phyloP scores from a whole-genome alignment of 2,797 vertebrate species.

The Parambassis ranga region DNA sequence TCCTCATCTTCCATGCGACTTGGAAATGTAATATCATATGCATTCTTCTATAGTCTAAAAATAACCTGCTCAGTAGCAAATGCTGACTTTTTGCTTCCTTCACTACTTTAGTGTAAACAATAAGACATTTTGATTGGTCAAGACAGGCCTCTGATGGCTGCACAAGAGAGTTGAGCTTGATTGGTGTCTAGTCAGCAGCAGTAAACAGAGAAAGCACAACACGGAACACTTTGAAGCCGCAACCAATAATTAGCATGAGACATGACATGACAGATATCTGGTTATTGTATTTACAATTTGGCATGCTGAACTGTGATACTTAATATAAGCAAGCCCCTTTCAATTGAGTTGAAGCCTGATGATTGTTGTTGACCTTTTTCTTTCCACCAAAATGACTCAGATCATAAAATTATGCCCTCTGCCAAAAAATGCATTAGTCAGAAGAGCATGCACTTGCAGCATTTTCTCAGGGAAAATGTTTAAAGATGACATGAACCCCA shows the following conservation, averaged over 20 bases:
- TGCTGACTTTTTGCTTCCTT: slow-evolving; percentile 70
- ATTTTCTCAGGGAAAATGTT: background rate
- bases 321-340: slow-evolving; percentile 16
- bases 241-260: slow-evolving; percentile 64
- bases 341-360: slow-evolving; percentile 27
- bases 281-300: slow-evolving; percentile 57
- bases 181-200: slow-evolving; percentile 65
- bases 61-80: slow-evolving; percentile 68
- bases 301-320: slow-evolving; percentile 24
- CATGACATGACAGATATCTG: slow-evolving; percentile 39
- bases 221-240: slow-evolving; percentile 58
- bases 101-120: slow-evolving; percentile 62
- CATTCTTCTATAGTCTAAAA: slow-evolving; percentile 61
- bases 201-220: slow-evolving; percentile 57
- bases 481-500: background rate
- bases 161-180: slow-evolving; percentile 54
- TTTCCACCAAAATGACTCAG: background rate
- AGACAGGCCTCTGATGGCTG: slow-evolving; percentile 58
- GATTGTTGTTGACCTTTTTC: slow-evolving; percentile 30
- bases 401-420: slow-evolving; percentile 1
- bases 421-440: slow-evolving; percentile 2
- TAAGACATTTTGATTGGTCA: slow-evolving; percentile 68
- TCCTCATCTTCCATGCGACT: slow-evolving; percentile 15
- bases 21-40: slow-evolving; percentile 74
- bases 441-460: background rate